A percentile compares a stretch with the other conserved stretches of the same genome.
These are phyloP conservation scores for Xiphophorus hellerii DNA, from an alignment of 2,113 vertebrate species.

Conservation along the genomic window DNA sequence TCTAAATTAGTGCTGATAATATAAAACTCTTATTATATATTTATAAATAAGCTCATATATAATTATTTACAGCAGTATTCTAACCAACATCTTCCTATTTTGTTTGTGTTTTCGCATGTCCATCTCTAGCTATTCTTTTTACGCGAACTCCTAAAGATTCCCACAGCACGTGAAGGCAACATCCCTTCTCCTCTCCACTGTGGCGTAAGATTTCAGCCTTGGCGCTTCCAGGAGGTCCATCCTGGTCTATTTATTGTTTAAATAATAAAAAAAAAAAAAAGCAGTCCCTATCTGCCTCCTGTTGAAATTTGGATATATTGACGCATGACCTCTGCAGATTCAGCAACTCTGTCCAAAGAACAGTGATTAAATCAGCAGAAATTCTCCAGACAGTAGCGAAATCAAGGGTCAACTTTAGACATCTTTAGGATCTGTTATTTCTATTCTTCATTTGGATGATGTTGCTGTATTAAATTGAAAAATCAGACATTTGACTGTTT, in stretches of 20 bases:
- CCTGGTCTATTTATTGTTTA: conserved; percentile 50
- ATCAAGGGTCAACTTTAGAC: not conserved
- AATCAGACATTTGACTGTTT: too few relatives aligned
- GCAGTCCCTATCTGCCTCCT: conserved; percentile 34
- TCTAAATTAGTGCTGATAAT: not conserved
- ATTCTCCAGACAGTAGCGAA: not conserved
- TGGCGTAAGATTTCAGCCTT: conserved; percentile 67
- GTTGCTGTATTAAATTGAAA: not conserved
- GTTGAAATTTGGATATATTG: conserved; percentile 4
- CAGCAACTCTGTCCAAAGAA: not conserved
- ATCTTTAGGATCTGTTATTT: too few relatives aligned
- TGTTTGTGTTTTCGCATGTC: not conserved
- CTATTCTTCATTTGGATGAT: not conserved
- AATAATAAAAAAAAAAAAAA: conserved; percentile 20
- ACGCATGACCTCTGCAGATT: not conserved
- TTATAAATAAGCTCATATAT: too few relatives aligned
- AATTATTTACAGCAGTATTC: too few relatives aligned
- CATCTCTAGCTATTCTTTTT: not conserved
- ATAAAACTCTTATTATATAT: too few relatives aligned
- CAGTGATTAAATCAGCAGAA: not conserved
- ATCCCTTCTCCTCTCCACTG: not conserved
- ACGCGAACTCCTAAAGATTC: accelerated
- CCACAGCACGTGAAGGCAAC: conserved; percentile 50
- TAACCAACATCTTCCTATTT: too few relatives aligned
- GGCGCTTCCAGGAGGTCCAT: conserved; percentile 39